Evolutionary conservation across 1,140 invertebrate species (phyloP).

Genomic region (Brachionus calyciflorus): DNA sequence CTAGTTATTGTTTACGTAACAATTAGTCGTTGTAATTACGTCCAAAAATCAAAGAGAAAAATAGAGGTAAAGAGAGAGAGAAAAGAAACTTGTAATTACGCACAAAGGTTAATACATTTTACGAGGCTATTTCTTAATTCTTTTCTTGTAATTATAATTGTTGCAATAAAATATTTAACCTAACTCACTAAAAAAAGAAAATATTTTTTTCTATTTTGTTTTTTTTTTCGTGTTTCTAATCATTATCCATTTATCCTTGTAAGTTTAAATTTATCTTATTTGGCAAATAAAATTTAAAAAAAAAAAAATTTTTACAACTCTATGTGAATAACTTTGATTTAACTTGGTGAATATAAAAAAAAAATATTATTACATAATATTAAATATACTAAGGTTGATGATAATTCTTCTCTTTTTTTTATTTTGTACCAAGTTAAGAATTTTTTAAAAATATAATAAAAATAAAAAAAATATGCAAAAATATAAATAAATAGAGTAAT

Average conservation of each 20-base stretch:
- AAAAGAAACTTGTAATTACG: not conserved
- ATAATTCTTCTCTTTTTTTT: too few species aligned
- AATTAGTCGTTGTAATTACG: slow-evolving; percentile 27
- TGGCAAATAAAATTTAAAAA: slow-evolving; percentile 29
- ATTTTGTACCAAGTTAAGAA: too few species aligned
- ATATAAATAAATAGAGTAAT: too few species aligned
- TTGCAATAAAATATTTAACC: not conserved
- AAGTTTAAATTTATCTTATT: slow-evolving; percentile 38
- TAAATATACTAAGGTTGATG: too few species aligned
- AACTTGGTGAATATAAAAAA: too few species aligned
- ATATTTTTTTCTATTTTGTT: too few species aligned
- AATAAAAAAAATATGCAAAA: too few species aligned
- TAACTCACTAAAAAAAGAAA: not conserved
- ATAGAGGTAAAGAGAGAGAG: not conserved
- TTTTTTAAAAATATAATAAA: too few species aligned
- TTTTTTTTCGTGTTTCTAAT: too few species aligned
- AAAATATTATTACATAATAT: too few species aligned
- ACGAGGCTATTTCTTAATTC: slow-evolving; percentile 19
- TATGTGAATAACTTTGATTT: not conserved
- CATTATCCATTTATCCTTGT: slow-evolving; percentile 37
- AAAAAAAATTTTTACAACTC: slow-evolving; percentile 7
- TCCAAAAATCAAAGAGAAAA: not conserved
- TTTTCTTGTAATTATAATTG: too few species aligned
- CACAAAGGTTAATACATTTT: slow-evolving; percentile 24
- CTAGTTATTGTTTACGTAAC: slow-evolving; percentile 30